Conservation (phyloP, 2,113 vertebrate species). For the Himantopus leucocephalus region DNA sequence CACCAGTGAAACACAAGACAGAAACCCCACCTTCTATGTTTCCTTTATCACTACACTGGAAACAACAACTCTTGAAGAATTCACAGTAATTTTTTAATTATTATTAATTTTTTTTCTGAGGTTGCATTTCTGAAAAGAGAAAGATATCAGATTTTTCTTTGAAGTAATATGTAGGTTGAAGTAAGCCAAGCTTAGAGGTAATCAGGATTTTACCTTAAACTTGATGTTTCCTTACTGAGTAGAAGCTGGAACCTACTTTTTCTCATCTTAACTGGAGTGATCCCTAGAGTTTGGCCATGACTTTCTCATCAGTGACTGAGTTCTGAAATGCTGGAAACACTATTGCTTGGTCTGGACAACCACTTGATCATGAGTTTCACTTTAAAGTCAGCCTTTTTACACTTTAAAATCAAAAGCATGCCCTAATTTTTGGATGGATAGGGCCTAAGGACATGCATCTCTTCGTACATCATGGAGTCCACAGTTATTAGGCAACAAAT, state of each 20-base stretch:
- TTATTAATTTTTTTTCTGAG: background rate
- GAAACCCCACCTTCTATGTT: accelerated
- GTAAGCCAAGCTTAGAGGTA: background rate
- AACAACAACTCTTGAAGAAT: background rate
- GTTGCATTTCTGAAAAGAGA: background rate
- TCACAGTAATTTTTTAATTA: background rate
- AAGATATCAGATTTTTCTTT: background rate
- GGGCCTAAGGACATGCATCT: background rate
- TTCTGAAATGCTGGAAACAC: background rate
- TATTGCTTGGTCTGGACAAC: background rate
- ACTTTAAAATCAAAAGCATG: background rate
- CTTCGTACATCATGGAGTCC: background rate
- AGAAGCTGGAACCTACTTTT: background rate
- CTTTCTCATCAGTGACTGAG: background rate
- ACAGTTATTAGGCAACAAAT: background rate
- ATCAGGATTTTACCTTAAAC: background rate
- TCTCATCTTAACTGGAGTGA: background rate
- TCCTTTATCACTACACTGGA: background rate
- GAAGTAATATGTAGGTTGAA: background rate
- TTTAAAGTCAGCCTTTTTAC: background rate
- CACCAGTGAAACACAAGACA: background rate
- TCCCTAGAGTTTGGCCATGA: background rate
- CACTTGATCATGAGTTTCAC: background rate
- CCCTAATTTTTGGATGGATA: background rate
- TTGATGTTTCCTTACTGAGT: background rate